Conservation (phyloP, 2,888 invertebrate species). For the Hydrotaea cyrtoneurina region DNA sequence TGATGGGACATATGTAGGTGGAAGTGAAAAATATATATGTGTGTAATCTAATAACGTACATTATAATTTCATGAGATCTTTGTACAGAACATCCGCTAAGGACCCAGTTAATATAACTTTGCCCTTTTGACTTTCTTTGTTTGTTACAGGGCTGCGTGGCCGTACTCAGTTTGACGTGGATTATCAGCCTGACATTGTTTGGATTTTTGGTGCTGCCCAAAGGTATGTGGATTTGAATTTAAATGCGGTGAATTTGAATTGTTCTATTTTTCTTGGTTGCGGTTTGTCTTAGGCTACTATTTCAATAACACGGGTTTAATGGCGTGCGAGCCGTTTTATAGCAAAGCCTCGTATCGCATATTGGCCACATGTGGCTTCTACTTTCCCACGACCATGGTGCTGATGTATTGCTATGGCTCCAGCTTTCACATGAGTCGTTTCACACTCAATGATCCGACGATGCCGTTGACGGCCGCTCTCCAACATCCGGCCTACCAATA, state of each 20-base stretch:
- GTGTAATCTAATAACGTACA: not conserved
- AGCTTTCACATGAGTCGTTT: slow-evolving; percentile 94
- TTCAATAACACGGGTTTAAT: slow-evolving; percentile 92
- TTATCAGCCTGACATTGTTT: slow-evolving; percentile 91
- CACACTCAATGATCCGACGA: slow-evolving; percentile 82
- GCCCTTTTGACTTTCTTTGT: not conserved
- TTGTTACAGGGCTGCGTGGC: slow-evolving; percentile 88
- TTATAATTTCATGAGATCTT: slow-evolving; percentile 15
- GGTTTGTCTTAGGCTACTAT: slow-evolving; percentile 85
- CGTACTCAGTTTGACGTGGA: slow-evolving; percentile 92
- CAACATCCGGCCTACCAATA: slow-evolving; percentile 77
- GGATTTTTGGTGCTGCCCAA: slow-evolving; percentile 91
- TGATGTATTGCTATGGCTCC: slow-evolving; percentile 95
- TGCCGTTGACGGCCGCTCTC: slow-evolving; percentile 80
- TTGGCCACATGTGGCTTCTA: slow-evolving; percentile 93
- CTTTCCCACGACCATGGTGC: slow-evolving; percentile 94
- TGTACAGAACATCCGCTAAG: not conserved
- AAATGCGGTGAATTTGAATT: not conserved
- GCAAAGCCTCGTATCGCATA: slow-evolving; percentile 87
- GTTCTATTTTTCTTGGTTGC: not conserved
- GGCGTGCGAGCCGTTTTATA: slow-evolving; percentile 94
- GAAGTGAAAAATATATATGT: too few species aligned
- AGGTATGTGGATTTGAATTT: slow-evolving; percentile 80
- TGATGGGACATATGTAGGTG: not conserved
- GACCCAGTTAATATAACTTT: not conserved